Base-by-base conservation (phyloP, 1,140 invertebrate genomes). In the Mercenaria mercenaria region DNA sequence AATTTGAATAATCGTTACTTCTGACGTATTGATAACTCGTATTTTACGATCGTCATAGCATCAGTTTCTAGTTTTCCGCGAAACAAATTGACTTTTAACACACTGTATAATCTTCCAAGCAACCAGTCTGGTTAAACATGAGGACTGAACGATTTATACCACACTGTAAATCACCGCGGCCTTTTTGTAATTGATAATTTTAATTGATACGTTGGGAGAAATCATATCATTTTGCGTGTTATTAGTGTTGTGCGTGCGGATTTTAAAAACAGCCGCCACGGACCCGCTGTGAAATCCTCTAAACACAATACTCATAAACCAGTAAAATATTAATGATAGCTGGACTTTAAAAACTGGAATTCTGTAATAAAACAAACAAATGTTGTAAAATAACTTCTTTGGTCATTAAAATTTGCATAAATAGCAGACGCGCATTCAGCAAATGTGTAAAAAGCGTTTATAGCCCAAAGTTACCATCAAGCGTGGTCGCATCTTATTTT, bases 141-240 rank as follows among this genome's bases (percentile, higher is more conserved):
- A 56, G 20, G 29, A 50, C 29, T 11, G 29, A 52, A 56, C 37
- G 76, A 79, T 79, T 56, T 56, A 79, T 79, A 52, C 76, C 47
- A 37, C 76, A 52, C 32, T 56, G 26, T 79, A 79, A 79, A 79
- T 79, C n/a, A 79, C 47, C 11, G 76, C 26, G 13, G 76, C 47
- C 76, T 79, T 56, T 79, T 79, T 79, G 76, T 79, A 52, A 79
- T 56, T 79, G 76, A 79, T 79, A 79, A 79, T 79, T 79, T 79
- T 79, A 79, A 79, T 79, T 79, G 76, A 79, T 79, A 79, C 13
- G 50, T 79, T 79, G 76, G 76, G 47, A 79, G 29, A 79, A 52
- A 52, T 77, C 74, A 77, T 79, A 79, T 79, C 76, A 79, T 52
- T 79, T 79, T 56, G 76, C 76, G 76, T 79, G 76, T 52, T 79